Evolutionary conservation across 2,113 vertebrate genomes (phyloP).

Genomic region (Hippocampus guttulatus): DNA sequence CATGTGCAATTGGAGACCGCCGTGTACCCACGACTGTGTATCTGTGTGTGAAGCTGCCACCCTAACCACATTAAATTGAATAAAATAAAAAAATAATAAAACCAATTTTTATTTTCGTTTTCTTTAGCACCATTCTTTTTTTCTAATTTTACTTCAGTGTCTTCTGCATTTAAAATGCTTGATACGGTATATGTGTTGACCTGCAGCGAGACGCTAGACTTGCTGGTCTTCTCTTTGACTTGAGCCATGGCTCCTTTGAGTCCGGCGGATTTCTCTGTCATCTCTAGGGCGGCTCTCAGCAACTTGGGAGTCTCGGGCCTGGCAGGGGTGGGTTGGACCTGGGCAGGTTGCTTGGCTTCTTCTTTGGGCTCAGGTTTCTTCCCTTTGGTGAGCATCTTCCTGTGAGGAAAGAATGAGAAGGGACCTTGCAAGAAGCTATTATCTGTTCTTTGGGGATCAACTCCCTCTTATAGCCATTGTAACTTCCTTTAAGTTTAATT

Average conservation of each 20-base stretch:
- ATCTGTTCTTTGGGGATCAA: neutral
- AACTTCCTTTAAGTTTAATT: neutral
- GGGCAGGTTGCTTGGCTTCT: slow-evolving; percentile 39
- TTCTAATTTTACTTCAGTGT: no score
- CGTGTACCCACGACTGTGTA: no score
- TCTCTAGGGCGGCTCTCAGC: slow-evolving; percentile 80
- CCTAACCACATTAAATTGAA: no score
- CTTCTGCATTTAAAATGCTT: no score
- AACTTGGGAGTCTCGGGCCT: slow-evolving; percentile 82
- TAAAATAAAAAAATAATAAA: no score
- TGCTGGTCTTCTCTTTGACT: slow-evolving; percentile 76
- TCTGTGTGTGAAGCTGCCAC: no score
- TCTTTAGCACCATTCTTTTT: no score
- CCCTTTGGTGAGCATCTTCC: slow-evolving; percentile 86
- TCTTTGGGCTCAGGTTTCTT: slow-evolving; percentile 77
- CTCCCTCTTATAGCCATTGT: neutral
- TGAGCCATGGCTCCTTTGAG: slow-evolving; percentile 73
- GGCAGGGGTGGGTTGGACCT: slow-evolving; percentile 66
- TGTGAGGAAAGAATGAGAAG: slow-evolving; percentile 37
- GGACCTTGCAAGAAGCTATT: neutral
- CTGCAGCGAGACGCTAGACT: slow-evolving; percentile 73
- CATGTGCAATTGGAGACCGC: no score
- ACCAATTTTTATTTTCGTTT: no score
- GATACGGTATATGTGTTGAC: slow-evolving; percentile 31
- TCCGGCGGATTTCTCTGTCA: slow-evolving; percentile 70